Evolutionary conservation across 2,888 invertebrate species (phyloP).

Genomic region (Tromatobia lineatoria): DNA sequence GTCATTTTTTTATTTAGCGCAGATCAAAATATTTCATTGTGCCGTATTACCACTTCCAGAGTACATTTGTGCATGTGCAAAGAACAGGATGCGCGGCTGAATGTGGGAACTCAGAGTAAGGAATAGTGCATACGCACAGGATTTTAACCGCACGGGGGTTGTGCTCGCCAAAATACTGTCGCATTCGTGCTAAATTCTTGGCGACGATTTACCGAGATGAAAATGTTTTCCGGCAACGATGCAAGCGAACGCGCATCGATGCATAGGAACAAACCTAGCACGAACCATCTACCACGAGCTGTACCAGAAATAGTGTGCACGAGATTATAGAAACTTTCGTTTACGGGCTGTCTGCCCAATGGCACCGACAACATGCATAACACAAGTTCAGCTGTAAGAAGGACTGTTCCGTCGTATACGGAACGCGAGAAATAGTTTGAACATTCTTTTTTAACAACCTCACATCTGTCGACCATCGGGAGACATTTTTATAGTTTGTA

Average conservation of each 20-base stretch:
- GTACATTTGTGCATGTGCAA: neutral
- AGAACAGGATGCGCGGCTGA: neutral
- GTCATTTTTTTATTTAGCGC: neutral
- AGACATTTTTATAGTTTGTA: no score
- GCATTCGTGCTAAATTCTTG: conserved; percentile 34
- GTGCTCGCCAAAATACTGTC: conserved; percentile 2
- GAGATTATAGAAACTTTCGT: conserved; percentile 29
- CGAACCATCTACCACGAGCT: conserved; percentile 22
- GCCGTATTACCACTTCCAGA: neutral
- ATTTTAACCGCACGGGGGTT: conserved; percentile 29
- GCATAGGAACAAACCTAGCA: conserved; percentile 1
- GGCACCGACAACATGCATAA: conserved; percentile 1
- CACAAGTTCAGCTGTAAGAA: conserved; percentile 2
- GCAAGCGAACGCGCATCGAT: conserved; percentile 1
- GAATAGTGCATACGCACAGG: conserved; percentile 24
- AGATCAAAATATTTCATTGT: neutral
- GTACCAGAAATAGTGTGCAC: conserved; percentile 11
- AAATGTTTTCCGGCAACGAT: conserved; percentile 51
- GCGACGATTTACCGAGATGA: conserved; percentile 55
- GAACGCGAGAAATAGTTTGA: no score
- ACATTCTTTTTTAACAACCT: no score
- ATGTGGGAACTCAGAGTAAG: neutral
- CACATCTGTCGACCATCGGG: no score
- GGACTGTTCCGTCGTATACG: no score
- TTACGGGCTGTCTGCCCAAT: neutral